phyloP scores from a whole-genome alignment of 2,888 invertebrate genomes.

The Arrhopalites spinosus region DNA sequence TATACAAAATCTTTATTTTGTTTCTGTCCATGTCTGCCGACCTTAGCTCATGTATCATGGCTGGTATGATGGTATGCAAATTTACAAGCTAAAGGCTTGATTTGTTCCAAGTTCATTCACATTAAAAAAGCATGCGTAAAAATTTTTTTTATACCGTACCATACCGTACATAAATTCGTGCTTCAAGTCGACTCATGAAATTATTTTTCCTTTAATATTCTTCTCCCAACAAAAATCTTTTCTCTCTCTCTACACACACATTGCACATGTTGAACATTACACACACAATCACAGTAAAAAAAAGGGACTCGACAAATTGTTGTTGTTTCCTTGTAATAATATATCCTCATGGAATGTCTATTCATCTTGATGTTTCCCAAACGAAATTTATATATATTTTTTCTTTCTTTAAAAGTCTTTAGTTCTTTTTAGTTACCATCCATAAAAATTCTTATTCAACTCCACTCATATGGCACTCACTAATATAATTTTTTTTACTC shows the following conservation, averaged over 20 bases:
- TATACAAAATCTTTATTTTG: not conserved
- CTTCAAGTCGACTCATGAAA: not conserved
- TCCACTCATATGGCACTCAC: too few species aligned
- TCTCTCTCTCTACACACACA: not conserved
- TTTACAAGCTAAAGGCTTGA: not conserved
- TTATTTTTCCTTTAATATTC: not conserved
- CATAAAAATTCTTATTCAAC: too few species aligned
- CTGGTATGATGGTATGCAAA: not conserved
- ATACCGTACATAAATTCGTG: not conserved
- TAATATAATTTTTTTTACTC: too few species aligned
- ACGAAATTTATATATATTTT: not conserved
- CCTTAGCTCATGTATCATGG: not conserved
- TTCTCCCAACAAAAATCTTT: not conserved
- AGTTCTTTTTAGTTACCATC: too few species aligned
- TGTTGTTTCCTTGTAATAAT: not conserved
- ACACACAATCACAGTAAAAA: not conserved
- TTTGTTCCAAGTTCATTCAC: slow-evolving; percentile 12
- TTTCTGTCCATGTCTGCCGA: not conserved
- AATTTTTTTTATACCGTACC: not conserved
- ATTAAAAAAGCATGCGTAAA: slow-evolving; percentile 10
- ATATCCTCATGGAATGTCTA: not conserved
- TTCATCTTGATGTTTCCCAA: not conserved
- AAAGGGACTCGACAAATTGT: not conserved
- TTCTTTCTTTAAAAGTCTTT: not conserved
- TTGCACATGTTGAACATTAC: not conserved